Evolutionary conservation across 2,113 vertebrate genomes (phyloP).

Genomic region (Martes martes): DNA sequence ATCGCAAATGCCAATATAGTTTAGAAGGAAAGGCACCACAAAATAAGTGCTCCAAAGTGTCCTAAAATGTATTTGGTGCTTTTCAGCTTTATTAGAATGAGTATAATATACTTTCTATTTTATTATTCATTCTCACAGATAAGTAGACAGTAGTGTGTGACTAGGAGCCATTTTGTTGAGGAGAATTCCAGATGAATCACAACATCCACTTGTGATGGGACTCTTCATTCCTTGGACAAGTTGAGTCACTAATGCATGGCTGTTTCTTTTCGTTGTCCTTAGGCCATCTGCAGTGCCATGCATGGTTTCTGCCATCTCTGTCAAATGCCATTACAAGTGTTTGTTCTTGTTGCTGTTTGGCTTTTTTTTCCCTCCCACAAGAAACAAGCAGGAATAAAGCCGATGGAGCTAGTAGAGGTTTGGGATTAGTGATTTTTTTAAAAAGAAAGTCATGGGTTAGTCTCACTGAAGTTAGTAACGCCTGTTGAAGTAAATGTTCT

Average conservation of each 20-base stretch:
- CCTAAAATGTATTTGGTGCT: slow-evolving; percentile 1
- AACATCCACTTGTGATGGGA: background rate
- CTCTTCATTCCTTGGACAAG: background rate
- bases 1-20: slow-evolving; percentile 3
- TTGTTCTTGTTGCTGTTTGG: background rate
- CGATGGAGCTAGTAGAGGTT: background rate
- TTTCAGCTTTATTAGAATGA: slow-evolving; percentile 50
- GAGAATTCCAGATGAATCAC: background rate
- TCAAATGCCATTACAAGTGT: background rate
- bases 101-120: slow-evolving; percentile 4
- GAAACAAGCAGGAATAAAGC: background rate
- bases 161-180: background rate
- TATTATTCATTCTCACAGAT: background rate
- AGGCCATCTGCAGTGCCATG: background rate
- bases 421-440: background rate
- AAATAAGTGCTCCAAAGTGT: slow-evolving; percentile 2
- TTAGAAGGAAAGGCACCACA: slow-evolving; percentile 26
- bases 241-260: background rate
- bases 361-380: background rate
- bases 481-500: background rate
- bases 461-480: background rate
- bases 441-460: background rate
- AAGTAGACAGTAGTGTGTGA: background rate
- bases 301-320: background rate
- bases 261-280: background rate